Evolutionary conservation across 2,888 invertebrate species (phyloP), one percentile per base, ranked within the genome.

Genomic region (Lamproptera curius): DNA sequence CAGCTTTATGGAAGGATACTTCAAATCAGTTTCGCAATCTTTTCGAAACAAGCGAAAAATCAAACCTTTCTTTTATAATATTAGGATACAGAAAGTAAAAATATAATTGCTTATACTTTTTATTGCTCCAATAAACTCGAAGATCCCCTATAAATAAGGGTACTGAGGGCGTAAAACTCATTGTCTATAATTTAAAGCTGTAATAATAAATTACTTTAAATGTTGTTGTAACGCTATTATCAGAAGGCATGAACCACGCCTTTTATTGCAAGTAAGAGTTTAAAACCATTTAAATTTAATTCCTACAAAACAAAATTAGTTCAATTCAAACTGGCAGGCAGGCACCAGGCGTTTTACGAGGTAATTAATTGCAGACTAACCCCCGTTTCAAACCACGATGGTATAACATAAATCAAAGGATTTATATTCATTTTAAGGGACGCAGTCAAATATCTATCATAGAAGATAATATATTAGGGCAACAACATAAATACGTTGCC

Each of bases 281-380:
- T 48, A 42, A 46, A 46, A 35, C 34, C 37, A 31, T 46, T 42
- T 28, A 43, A 42, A 48, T 43, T 48, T 48, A 48, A 48, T 43
- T 43, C 38, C 33, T 26, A 42, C 48, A 48, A 43, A 43, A 48
- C 26, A 43, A 33, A 48, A 43, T 48, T 43, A 48, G 38, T 42
- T 42, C 34, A 42, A 26, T 39, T 43, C 37, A 34, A 42, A 43
- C 40, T 35, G 33, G 42, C 42, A 20, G n/a, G n/a, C n/a, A 47
- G 42, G 37, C 41, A 37, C 36, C 48, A 34, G 39, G 34, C 49
- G 49, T 44, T 49, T 49, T 49, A 49, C 44, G 44, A 44, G 28
- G 44, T 40, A 44, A 49, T 49, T 49, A 49, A 49, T 49, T 48
- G 42, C 42, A 42, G 33, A 42, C 42, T 42, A 42, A 42, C 42